These are phyloP conservation scores for Papilio demoleus DNA, from an alignment of 2,888 invertebrate species.

Conservation along the genomic window DNA sequence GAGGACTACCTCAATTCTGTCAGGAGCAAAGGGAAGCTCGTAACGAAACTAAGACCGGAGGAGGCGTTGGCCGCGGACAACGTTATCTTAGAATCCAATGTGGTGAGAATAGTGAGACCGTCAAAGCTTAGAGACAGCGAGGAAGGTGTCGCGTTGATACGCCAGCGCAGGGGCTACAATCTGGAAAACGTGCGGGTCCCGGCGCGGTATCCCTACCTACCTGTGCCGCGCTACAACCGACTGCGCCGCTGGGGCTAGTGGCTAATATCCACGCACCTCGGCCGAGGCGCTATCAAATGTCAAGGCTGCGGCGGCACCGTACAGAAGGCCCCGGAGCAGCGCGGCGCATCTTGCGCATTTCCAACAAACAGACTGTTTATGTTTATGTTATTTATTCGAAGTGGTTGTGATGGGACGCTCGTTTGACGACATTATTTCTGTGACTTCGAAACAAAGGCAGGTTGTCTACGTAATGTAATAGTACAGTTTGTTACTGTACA, in stretches of 20 bases:
- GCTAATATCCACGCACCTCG: conserved; percentile 64
- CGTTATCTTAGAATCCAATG: conserved; percentile 75
- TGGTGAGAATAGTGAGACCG: conserved; percentile 69
- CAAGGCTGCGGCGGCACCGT: conserved; percentile 72
- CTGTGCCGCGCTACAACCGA: conserved; percentile 72
- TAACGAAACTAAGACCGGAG: conserved; percentile 70
- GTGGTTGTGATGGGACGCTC: conserved; percentile 79
- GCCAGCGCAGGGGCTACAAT: conserved; percentile 77
- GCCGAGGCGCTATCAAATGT: conserved; percentile 65
- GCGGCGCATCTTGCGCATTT: conserved; percentile 56
- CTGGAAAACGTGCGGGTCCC: conserved; percentile 80
- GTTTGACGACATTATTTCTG: conserved; percentile 59
- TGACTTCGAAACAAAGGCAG: conserved; percentile 60
- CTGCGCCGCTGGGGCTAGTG: conserved; percentile 70
- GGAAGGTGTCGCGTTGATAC: conserved; percentile 62
- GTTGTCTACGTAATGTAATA: conserved; percentile 46
- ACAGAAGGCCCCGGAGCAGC: conserved; percentile 50
- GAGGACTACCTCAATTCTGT: conserved; percentile 64
- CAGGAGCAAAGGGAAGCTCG: conserved; percentile 72
- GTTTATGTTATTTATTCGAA: conserved; percentile 66
- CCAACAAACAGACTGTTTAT: conserved; percentile 62
- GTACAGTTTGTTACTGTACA: conserved; percentile 22
- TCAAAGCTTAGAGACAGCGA: conserved; percentile 55
- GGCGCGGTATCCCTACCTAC: conserved; percentile 76
- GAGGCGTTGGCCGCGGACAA: conserved; percentile 72